These are phyloP conservation scores for Nipponacmea schrenckii DNA, from an alignment of 2,888 invertebrate species.

Conservation along the genomic window DNA sequence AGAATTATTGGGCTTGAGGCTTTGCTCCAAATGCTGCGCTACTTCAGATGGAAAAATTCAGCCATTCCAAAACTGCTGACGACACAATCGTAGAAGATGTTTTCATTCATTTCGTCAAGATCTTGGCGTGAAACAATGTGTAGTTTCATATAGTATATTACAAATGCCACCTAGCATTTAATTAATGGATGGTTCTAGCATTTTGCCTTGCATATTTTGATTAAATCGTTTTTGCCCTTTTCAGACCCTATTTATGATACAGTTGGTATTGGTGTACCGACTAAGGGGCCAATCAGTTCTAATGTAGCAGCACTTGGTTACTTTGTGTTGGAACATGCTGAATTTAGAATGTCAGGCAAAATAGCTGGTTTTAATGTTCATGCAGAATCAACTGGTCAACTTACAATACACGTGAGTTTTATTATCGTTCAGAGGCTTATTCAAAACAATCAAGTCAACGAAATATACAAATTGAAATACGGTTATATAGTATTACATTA, in stretches of 20 bases:
- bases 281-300: not conserved
- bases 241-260: slow-evolving; percentile 33
- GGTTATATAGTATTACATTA: no score
- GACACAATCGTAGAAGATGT: no score
- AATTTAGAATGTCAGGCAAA: slow-evolving; percentile 34
- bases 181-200: no score
- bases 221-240: slow-evolving; percentile 2
- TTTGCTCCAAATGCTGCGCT: not conserved
- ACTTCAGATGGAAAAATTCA: slow-evolving; percentile 16
- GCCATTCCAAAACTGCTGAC: not conserved
- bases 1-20: no score
- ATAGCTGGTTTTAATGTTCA: slow-evolving; percentile 46
- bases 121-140: no score
- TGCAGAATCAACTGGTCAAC: slow-evolving; percentile 31
- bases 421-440: not conserved
- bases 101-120: no score
- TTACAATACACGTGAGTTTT: slow-evolving; percentile 42
- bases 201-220: not conserved
- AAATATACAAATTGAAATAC: no score
- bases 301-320: not conserved
- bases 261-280: slow-evolving; percentile 31
- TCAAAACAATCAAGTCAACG: no score
- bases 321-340: slow-evolving; percentile 30
- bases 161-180: no score
- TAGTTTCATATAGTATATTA: no score